These are phyloP conservation scores for Neolamprologus brichardi DNA, from an alignment of 2,113 vertebrate species.

Conservation along the genomic window DNA sequence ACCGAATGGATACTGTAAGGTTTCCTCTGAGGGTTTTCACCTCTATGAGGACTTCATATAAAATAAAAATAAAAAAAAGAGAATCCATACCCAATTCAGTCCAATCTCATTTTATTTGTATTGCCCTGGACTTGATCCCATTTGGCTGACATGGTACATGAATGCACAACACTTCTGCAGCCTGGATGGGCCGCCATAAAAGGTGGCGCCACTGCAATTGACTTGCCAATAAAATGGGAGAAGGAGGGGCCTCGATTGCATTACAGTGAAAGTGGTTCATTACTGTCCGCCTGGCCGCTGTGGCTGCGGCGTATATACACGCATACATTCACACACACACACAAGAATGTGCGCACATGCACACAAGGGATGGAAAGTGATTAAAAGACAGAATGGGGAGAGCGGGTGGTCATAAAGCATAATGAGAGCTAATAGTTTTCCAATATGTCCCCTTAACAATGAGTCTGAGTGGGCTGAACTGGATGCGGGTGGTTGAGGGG, in stretches of 20 bases:
- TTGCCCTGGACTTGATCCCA: slow-evolving; percentile 17
- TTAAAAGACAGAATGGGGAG: slow-evolving; percentile 50
- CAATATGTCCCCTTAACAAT: slow-evolving; percentile 64
- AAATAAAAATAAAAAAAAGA: background rate
- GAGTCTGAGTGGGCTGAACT: slow-evolving; percentile 50
- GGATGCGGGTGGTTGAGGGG: background rate
- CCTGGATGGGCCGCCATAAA: slow-evolving; percentile 37
- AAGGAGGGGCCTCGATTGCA: slow-evolving; percentile 9
- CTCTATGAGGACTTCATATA: slow-evolving; percentile 12
- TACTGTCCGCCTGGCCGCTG: slow-evolving; percentile 9
- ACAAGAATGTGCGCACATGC: background rate
- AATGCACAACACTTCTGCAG: slow-evolving; percentile 17
- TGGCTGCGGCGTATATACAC: background rate
- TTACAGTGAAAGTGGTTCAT: slow-evolving; percentile 51
- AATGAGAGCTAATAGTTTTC: slow-evolving; percentile 70
- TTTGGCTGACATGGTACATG: slow-evolving; percentile 13
- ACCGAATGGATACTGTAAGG: background rate
- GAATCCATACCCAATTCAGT: slow-evolving; percentile 46
- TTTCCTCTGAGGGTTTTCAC: slow-evolving; percentile 6
- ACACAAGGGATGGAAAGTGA: slow-evolving; percentile 24
- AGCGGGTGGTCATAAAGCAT: slow-evolving; percentile 57
- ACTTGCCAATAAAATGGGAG: slow-evolving; percentile 26
- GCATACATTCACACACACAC: background rate
- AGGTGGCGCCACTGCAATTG: slow-evolving; percentile 38
- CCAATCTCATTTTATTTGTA: slow-evolving; percentile 48